A percentile compares a stretch with the other conserved stretches of the same genome.
phyloP scores from a whole-genome alignment of 2,113 vertebrate species.

The Chamaetylas fuelleborni region DNA sequence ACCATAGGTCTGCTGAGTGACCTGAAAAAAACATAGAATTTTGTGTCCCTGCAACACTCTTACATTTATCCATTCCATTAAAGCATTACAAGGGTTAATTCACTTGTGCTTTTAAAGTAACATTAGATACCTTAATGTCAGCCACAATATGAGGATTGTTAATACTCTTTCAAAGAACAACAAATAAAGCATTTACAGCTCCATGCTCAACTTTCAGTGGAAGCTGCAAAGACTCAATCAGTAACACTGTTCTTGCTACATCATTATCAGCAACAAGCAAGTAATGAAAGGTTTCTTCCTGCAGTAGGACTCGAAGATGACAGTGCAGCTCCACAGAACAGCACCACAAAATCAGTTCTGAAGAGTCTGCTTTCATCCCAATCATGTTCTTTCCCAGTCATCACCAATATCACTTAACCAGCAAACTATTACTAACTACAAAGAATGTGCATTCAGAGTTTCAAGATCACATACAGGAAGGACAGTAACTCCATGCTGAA shows the following conservation, averaged over 20 bases:
- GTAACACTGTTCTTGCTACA: not conserved
- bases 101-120: not conserved
- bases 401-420: not conserved
- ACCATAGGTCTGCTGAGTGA: not conserved
- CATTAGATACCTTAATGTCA: not conserved
- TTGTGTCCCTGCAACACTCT: not conserved
- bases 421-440: not conserved
- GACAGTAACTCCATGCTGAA: not conserved
- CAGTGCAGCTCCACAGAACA: not conserved
- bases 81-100: not conserved
- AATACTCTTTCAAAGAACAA: not conserved
- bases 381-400: not conserved
- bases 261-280: not conserved
- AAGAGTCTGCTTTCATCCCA: not conserved
- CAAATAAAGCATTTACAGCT: not conserved
- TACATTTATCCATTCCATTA: not conserved
- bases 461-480: not conserved
- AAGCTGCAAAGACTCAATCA: fast-evolving
- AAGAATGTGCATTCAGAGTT: not conserved
- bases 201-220: not conserved
- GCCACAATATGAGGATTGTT: not conserved
- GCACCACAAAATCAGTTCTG: not conserved
- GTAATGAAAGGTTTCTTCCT: not conserved
- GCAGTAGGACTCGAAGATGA: not conserved
- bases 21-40: not conserved